Percentiles rank a stretch among this genome's conserved stretches.
Evolutionary conservation across 1,140 invertebrate species (phyloP).

Genomic region (Philopotamus ludificatus): DNA sequence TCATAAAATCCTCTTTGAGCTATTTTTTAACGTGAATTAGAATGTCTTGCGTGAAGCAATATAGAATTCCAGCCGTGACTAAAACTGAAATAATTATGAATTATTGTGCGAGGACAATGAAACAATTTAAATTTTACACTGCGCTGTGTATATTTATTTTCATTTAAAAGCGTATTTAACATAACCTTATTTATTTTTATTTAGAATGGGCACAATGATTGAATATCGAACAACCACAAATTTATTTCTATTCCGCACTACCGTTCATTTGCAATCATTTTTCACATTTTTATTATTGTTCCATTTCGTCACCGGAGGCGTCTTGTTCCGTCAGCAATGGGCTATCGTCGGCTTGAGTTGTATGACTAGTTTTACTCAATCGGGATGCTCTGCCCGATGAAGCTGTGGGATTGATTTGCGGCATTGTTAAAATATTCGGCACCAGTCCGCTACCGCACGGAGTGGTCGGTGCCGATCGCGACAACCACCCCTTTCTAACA

Average conservation of each 20-base stretch:
- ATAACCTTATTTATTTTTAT: constrained; percentile 35
- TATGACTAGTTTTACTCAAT: constrained; percentile 40
- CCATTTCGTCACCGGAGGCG: constrained; percentile 51
- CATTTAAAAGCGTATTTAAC: constrained; percentile 38
- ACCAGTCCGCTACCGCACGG: constrained; percentile 61
- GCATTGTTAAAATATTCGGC: constrained; percentile 55
- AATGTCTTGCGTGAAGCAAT: no score
- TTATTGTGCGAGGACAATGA: no score
- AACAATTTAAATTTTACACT: neutral
- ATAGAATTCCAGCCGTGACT: no score
- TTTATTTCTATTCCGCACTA: constrained; percentile 36
- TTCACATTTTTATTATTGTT: constrained; percentile 26
- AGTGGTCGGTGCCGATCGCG: constrained; percentile 73
- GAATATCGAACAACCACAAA: constrained; percentile 36
- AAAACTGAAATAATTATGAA: no score
- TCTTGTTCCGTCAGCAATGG: constrained; percentile 59
- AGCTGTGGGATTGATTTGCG: constrained; percentile 51
- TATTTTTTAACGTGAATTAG: no score
- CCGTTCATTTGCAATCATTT: constrained; percentile 28
- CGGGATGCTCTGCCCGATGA: constrained; percentile 48
- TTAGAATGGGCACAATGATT: constrained; percentile 40
- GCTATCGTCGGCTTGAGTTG: constrained; percentile 58
- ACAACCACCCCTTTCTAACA: constrained; percentile 60
- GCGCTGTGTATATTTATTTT: constrained; percentile 9
- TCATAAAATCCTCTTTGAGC: no score